A percentile compares a stretch with the other conserved stretches of the same genome.
Conservation (phyloP, 2,113 vertebrate species). For the Eudyptes chrysolophus region DNA sequence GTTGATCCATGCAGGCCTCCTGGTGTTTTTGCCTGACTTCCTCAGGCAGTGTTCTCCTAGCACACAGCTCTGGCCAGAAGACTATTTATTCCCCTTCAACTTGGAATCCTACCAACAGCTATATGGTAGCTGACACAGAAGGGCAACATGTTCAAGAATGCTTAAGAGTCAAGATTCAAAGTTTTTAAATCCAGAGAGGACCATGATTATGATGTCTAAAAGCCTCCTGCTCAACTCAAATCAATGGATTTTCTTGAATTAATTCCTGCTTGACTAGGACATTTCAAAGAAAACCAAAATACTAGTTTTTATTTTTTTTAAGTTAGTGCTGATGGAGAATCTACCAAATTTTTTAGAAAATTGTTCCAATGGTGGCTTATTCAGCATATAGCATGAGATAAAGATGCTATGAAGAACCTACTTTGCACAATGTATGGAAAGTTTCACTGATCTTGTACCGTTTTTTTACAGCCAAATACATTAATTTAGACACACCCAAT, state of each 20-base stretch:
- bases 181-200: background rate
- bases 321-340: background rate
- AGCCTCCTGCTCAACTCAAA: background rate
- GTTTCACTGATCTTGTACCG: background rate
- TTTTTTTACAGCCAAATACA: background rate
- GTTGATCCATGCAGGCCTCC: too few species aligned
- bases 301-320: background rate
- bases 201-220: background rate
- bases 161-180: background rate
- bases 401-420: background rate
- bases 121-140: background rate
- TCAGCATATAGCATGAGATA: background rate
- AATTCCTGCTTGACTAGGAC: background rate
- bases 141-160: background rate
- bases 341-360: background rate
- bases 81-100: background rate
- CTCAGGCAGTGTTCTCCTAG: background rate
- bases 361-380: background rate
- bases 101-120: background rate
- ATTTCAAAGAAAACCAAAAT: background rate
- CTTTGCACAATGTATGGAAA: background rate
- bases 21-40: too few species aligned
- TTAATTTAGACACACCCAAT: background rate
- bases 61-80: background rate
- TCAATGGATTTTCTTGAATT: background rate